Conservation (phyloP, 2,888 invertebrate species). For the Macrosoma leucophasiata region DNA sequence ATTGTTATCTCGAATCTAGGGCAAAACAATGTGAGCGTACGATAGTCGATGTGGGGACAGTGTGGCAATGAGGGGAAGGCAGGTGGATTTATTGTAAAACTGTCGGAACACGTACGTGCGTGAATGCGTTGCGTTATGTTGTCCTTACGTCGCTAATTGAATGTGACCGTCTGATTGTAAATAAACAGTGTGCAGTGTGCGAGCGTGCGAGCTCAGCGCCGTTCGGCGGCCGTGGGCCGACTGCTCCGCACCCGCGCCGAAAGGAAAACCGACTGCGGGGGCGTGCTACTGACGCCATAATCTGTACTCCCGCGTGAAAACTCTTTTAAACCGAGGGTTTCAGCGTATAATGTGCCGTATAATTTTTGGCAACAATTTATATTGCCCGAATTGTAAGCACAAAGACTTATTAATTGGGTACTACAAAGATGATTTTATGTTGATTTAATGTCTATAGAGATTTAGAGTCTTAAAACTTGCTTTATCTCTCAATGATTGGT, state of each 20-base stretch:
- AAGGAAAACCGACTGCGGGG: conserved; percentile 35
- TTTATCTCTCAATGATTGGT: too few species aligned
- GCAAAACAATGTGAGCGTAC: conserved; percentile 36
- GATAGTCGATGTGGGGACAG: conserved; percentile 20
- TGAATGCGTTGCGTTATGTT: conserved; percentile 45
- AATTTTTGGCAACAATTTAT: too few species aligned
- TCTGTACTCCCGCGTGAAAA: conserved; percentile 34
- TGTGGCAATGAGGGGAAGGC: conserved; percentile 26
- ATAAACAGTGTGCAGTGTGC: conserved; percentile 51
- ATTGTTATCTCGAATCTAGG: conserved; percentile 36
- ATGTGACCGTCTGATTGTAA: conserved; percentile 48
- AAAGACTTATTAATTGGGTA: too few species aligned
- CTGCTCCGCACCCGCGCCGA: conserved; percentile 35
- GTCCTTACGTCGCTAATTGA: conserved; percentile 43
- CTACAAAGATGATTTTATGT: too few species aligned
- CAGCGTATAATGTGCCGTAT: too few species aligned
- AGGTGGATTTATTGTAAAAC: too few species aligned
- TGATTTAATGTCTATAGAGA: too few species aligned
- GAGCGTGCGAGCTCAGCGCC: conserved; percentile 41
- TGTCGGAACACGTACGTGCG: conserved; percentile 46
- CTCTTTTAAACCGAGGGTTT: conserved; percentile 21
- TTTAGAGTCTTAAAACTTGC: too few species aligned
- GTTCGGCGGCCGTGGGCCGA: conserved; percentile 57
- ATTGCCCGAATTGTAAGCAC: too few species aligned
- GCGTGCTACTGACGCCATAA: conserved; percentile 32